Conservation (phyloP, 2,888 invertebrate genomes). For the Pollenia labialis region DNA sequence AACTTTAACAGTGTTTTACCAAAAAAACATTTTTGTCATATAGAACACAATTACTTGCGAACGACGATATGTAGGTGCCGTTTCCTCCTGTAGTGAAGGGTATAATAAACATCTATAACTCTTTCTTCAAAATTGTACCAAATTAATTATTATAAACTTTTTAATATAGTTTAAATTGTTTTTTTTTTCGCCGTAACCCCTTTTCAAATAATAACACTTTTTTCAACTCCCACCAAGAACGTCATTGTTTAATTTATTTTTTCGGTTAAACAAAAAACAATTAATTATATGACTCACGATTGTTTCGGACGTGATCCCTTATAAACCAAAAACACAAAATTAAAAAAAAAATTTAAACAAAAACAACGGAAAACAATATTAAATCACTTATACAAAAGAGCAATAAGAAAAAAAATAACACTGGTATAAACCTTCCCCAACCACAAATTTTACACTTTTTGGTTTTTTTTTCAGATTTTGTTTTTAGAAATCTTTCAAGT, state of each 20-base stretch:
- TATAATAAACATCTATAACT: neutral
- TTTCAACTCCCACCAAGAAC: slow-evolving; percentile 32
- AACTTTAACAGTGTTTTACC: no score
- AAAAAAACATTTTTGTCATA: no score
- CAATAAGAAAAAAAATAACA: slow-evolving; percentile 45
- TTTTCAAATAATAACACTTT: slow-evolving; percentile 4
- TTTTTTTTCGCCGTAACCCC: neutral
- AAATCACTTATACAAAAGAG: slow-evolving; percentile 56
- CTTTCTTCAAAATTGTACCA: neutral
- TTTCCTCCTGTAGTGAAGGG: no score
- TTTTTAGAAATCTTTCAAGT: slow-evolving; percentile 58
- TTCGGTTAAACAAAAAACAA: slow-evolving; percentile 60
- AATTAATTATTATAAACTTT: neutral
- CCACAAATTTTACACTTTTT: slow-evolving; percentile 54
- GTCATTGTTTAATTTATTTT: slow-evolving; percentile 35
- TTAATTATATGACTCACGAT: slow-evolving; percentile 77
- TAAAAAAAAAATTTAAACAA: neutral
- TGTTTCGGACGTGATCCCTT: slow-evolving; percentile 62
- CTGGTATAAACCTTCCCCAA: slow-evolving; percentile 49
- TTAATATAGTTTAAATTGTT: neutral
- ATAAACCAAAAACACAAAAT: slow-evolving; percentile 14
- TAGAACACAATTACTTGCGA: no score
- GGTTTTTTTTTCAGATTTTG: slow-evolving; percentile 19
- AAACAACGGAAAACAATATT: slow-evolving; percentile 49
- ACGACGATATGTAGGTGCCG: no score